Conservation (phyloP, 2,797 vertebrate species). For the Sebastes cheni region DNA sequence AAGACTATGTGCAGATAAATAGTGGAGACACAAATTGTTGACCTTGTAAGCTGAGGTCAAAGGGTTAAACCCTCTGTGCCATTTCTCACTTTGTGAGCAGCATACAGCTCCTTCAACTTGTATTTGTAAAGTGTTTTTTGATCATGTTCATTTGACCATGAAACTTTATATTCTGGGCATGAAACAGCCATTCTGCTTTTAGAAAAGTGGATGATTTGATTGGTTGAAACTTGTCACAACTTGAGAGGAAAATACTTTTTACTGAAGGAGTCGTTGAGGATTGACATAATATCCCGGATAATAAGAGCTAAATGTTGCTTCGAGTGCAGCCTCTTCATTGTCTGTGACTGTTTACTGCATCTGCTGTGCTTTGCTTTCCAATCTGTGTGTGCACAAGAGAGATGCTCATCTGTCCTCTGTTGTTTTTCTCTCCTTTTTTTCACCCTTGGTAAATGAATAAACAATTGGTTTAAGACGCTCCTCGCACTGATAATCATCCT, state of each 20-base stretch:
- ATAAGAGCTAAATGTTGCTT: background rate
- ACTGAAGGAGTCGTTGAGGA: background rate
- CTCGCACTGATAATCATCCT: background rate
- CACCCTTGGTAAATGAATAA: conserved; percentile 4
- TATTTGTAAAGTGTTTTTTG: background rate
- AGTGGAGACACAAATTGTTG: background rate
- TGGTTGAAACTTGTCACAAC: background rate
- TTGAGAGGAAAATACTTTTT: background rate
- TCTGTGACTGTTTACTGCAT: conserved; percentile 20
- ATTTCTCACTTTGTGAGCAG: background rate
- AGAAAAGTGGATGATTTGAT: background rate
- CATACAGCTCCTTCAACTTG: background rate
- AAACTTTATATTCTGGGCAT: background rate
- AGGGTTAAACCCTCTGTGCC: background rate
- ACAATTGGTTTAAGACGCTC: conserved; percentile 16
- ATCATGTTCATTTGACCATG: background rate
- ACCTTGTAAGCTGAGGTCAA: conserved; percentile 1
- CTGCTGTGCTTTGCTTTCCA: background rate
- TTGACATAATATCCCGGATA: background rate
- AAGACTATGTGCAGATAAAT: background rate
- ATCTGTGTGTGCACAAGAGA: conserved; percentile 4
- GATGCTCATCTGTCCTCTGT: conserved; percentile 25
- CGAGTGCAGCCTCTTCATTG: conserved; percentile 11
- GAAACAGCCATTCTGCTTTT: background rate
- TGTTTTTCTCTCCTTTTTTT: conserved; percentile 1